A percentile compares a stretch with the other conserved stretches of the same genome.
Evolutionary conservation across 2,888 invertebrate genomes (phyloP).

Genomic region (Villa cingulata): DNA sequence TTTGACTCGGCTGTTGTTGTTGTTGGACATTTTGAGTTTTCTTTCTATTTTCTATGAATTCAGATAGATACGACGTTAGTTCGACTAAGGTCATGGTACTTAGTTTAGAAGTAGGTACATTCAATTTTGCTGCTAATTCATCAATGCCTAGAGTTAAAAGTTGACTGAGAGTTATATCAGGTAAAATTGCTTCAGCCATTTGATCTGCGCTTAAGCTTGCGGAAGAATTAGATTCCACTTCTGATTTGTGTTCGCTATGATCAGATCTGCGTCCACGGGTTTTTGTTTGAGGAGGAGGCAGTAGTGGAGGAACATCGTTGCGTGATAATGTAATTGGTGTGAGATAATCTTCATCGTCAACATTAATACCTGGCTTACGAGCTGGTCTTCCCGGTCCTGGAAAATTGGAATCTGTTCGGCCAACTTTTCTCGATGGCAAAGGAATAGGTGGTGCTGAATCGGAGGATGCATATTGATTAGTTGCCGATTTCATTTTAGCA

Average conservation of each 20-base stretch:
- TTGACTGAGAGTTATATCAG: constrained; percentile 68
- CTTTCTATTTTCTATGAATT: constrained; percentile 39
- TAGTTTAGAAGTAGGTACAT: constrained; percentile 62
- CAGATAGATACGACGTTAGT: constrained; percentile 64
- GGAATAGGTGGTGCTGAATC: constrained; percentile 44
- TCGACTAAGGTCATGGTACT: constrained; percentile 80
- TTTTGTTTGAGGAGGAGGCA: constrained; percentile 39
- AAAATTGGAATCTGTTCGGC: constrained; percentile 39
- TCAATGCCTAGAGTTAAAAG: constrained; percentile 68
- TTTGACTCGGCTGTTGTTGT: neutral
- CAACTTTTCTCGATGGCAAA: constrained; percentile 41
- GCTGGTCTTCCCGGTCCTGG: constrained; percentile 37
- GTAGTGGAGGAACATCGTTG: constrained; percentile 31
- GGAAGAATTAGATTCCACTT: constrained; percentile 11
- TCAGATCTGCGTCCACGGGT: constrained; percentile 21
- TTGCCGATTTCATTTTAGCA: constrained; percentile 10
- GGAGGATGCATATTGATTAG: neutral
- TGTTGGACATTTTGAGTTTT: constrained; percentile 22
- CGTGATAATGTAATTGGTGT: constrained; percentile 41
- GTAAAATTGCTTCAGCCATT: constrained; percentile 22
- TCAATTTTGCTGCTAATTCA: constrained; percentile 59
- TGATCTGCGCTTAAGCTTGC: constrained; percentile 5
- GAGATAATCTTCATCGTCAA: constrained; percentile 54
- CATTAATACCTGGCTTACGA: constrained; percentile 38
- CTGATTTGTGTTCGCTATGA: constrained; percentile 24